These are phyloP conservation scores for Sebastes goodei DNA, from an alignment of 2,797 vertebrate species.

Conservation along the genomic window DNA sequence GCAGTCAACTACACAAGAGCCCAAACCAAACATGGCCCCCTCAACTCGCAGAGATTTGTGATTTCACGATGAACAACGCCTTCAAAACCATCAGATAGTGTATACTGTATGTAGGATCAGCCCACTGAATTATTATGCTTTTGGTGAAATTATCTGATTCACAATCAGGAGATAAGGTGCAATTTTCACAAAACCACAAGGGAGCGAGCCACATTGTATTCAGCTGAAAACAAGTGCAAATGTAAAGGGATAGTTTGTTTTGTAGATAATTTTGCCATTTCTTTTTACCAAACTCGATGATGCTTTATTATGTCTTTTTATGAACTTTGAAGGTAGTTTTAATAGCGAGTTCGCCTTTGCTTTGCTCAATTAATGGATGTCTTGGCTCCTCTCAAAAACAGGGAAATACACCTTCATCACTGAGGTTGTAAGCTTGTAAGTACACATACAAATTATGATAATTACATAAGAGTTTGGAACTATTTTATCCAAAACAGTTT, in stretches of 20 bases:
- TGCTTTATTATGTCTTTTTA: not conserved
- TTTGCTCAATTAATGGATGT: not conserved
- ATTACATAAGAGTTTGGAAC: not conserved
- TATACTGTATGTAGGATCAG: not conserved
- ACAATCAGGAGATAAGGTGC: slow-evolving; percentile 58
- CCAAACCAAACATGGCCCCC: slow-evolving; percentile 76
- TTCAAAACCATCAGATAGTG: not conserved
- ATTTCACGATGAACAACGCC: not conserved
- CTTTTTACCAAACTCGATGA: not conserved
- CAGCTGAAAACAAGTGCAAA: slow-evolving; percentile 20
- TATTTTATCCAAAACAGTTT: not conserved
- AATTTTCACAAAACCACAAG: slow-evolving; percentile 11
- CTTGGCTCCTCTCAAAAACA: not conserved
- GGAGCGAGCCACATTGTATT: not conserved
- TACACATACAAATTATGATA: not conserved
- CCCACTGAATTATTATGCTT: not conserved
- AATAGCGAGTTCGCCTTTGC: not conserved
- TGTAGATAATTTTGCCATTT: not conserved
- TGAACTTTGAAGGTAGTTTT: not conserved
- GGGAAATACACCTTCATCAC: not conserved
- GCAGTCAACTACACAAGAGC: slow-evolving; percentile 87
- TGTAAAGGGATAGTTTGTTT: not conserved
- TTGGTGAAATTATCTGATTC: slow-evolving; percentile 30
- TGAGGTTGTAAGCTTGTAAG: not conserved
- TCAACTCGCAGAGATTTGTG: slow-evolving; percentile 58